Evolutionary conservation across 2,888 invertebrate genomes (phyloP).

Genomic region (Papilio protenor): DNA sequence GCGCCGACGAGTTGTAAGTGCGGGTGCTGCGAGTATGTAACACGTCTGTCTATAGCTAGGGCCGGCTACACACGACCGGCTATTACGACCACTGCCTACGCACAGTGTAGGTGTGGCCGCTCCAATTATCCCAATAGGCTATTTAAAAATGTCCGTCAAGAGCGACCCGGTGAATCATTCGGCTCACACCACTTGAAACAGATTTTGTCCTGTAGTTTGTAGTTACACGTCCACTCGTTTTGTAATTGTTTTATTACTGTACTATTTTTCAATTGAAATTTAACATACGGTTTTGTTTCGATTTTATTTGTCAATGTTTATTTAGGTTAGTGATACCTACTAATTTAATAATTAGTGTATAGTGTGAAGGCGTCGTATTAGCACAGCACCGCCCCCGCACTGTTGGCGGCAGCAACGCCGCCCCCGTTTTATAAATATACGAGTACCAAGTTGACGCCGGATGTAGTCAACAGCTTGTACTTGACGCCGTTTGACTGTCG

Average conservation of each 20-base stretch:
- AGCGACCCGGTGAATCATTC: slow-evolving; percentile 33
- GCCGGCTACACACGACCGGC: slow-evolving; percentile 43
- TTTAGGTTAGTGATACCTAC: background rate
- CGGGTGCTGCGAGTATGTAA: slow-evolving; percentile 57
- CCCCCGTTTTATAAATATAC: slow-evolving; percentile 76
- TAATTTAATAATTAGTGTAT: slow-evolving; percentile 14
- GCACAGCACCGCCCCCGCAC: slow-evolving; percentile 60
- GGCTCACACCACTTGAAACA: slow-evolving; percentile 11
- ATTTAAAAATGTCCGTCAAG: slow-evolving; percentile 41
- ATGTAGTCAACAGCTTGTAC: slow-evolving; percentile 63
- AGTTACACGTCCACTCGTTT: slow-evolving; percentile 1
- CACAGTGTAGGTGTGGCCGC: slow-evolving; percentile 53
- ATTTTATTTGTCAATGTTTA: background rate
- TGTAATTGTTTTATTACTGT: slow-evolving; percentile 4
- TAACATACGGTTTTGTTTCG: slow-evolving; percentile 7
- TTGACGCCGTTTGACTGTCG: slow-evolving; percentile 29
- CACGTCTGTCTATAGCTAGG: slow-evolving; percentile 51
- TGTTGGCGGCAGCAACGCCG: slow-evolving; percentile 62
- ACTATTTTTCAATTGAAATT: slow-evolving; percentile 11
- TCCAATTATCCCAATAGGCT: slow-evolving; percentile 46
- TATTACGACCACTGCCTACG: slow-evolving; percentile 44
- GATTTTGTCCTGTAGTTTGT: slow-evolving; percentile 26
- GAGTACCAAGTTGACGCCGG: slow-evolving; percentile 77
- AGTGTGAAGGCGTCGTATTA: slow-evolving; percentile 15
- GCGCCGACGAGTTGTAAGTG: slow-evolving; percentile 56